Evolutionary conservation across 2,113 vertebrate genomes (phyloP).

Genomic region (Pituophis catenifer): DNA sequence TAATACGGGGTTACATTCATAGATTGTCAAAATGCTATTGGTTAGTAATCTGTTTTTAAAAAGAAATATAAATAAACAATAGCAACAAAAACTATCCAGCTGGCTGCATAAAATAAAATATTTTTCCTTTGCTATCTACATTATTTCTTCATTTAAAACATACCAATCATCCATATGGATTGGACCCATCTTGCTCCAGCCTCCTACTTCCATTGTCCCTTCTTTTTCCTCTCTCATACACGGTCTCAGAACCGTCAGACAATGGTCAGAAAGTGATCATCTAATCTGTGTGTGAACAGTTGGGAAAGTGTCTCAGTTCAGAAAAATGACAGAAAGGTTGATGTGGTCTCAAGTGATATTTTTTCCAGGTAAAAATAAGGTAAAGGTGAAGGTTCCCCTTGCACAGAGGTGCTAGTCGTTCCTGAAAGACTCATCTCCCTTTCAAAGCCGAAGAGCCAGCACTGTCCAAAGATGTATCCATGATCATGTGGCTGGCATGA

Average conservation of each 20-base stretch:
- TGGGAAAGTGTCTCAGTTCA: slow-evolving; percentile 30
- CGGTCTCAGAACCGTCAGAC: background rate
- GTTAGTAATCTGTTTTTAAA: background rate
- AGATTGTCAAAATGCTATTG: background rate
- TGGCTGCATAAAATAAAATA: background rate
- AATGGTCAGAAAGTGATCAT: slow-evolving; percentile 24
- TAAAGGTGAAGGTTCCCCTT: too few relatives aligned
- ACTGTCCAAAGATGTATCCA: too few relatives aligned
- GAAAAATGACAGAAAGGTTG: slow-evolving; percentile 37
- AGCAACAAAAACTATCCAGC: background rate
- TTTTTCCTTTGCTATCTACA: background rate
- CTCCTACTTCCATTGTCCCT: background rate
- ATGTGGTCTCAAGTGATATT: slow-evolving; percentile 10
- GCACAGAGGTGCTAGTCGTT: too few relatives aligned
- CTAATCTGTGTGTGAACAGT: slow-evolving; percentile 19
- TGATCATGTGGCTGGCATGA: too few relatives aligned
- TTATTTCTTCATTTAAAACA: slow-evolving; percentile 10
- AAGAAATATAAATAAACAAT: background rate
- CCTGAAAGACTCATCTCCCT: too few relatives aligned
- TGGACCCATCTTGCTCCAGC: background rate
- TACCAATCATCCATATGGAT: background rate
- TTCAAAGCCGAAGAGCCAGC: too few relatives aligned
- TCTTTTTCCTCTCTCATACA: background rate
- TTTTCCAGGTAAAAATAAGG: background rate
- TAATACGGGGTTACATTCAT: background rate